A percentile compares a stretch with the other conserved stretches of the same genome.
phyloP scores from a whole-genome alignment of 2,888 invertebrate species.

The Aspidiotus destructor region DNA sequence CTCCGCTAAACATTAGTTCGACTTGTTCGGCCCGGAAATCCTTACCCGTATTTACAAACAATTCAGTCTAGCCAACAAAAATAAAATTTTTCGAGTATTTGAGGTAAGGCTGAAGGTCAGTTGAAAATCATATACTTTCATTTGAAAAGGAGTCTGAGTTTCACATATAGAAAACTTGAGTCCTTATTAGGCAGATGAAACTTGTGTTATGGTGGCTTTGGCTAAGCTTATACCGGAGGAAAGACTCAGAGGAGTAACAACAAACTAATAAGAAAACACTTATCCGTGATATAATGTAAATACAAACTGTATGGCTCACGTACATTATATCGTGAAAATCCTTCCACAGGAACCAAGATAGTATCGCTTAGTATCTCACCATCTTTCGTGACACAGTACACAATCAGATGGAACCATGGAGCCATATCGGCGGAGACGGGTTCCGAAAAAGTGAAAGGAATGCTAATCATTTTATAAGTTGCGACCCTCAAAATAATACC shows the following conservation, averaged over 20 bases:
- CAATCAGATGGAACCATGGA: conserved; percentile 47
- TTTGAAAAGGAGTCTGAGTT: too few species aligned
- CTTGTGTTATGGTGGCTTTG: too few species aligned
- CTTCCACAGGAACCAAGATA: conserved; percentile 47
- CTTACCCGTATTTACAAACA: conserved; percentile 48
- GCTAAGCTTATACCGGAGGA: neutral
- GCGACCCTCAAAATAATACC: conserved; percentile 45
- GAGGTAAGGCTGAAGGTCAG: neutral
- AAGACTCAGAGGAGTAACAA: neutral
- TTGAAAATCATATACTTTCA: too few species aligned
- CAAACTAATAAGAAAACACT: neutral
- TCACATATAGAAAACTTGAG: too few species aligned
- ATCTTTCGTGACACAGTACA: conserved; percentile 44
- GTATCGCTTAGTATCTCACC: conserved; percentile 47
- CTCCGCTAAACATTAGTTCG: conserved; percentile 45
- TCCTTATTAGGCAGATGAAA: too few species aligned
- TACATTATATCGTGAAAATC: conserved; percentile 45
- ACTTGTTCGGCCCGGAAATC: conserved; percentile 48
- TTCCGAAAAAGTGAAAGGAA: conserved; percentile 44
- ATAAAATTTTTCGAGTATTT: neutral
- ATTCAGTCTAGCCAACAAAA: conserved; percentile 41
- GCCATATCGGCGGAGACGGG: conserved; percentile 49
- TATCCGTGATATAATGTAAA: too few species aligned
- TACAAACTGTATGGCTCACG: conserved; percentile 17
- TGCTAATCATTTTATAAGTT: conserved; percentile 37